These are phyloP conservation scores for Burhinus oedicnemus DNA, from an alignment of 2,113 vertebrate species.

Conservation along the genomic window DNA sequence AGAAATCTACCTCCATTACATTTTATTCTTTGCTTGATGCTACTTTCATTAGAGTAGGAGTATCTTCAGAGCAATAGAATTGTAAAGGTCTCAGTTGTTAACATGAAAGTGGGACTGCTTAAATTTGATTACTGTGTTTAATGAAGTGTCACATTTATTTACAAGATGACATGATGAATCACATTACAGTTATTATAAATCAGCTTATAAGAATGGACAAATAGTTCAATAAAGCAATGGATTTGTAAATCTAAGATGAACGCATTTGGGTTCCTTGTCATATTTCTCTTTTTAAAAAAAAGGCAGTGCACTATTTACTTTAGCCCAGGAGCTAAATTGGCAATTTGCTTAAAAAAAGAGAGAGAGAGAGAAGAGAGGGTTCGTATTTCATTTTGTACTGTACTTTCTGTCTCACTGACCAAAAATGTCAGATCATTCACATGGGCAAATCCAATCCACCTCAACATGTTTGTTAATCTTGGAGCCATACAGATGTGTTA, in stretches of 20 bases:
- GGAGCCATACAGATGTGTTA: background rate
- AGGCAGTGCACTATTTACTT: conserved; percentile 22
- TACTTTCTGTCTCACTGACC: conserved; percentile 50
- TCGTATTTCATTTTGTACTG: background rate
- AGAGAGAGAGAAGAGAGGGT: background rate
- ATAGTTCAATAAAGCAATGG: conserved; percentile 63
- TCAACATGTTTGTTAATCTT: conserved; percentile 24
- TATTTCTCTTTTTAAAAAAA: conserved; percentile 41
- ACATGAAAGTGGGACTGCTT: conserved; percentile 69
- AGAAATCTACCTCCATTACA: background rate
- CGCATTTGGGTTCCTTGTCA: conserved; percentile 11
- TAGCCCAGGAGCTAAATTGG: conserved; percentile 50
- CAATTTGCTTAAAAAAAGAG: conserved; percentile 28
- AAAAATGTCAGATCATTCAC: conserved; percentile 50
- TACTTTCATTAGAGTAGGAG: conserved; percentile 41
- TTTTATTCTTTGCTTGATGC: conserved; percentile 25
- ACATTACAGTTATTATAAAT: conserved; percentile 69
- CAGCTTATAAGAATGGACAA: conserved; percentile 75
- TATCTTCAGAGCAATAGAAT: conserved; percentile 59
- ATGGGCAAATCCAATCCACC: conserved; percentile 52
- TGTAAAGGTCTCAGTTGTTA: conserved; percentile 68
- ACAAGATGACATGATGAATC: conserved; percentile 78
- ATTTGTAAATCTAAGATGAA: conserved; percentile 57
- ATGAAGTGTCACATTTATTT: conserved; percentile 82
- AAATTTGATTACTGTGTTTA: conserved; percentile 82